These are phyloP conservation scores for Mustela lutreola DNA, from an alignment of 2,113 vertebrate genomes.

Conservation along the genomic window DNA sequence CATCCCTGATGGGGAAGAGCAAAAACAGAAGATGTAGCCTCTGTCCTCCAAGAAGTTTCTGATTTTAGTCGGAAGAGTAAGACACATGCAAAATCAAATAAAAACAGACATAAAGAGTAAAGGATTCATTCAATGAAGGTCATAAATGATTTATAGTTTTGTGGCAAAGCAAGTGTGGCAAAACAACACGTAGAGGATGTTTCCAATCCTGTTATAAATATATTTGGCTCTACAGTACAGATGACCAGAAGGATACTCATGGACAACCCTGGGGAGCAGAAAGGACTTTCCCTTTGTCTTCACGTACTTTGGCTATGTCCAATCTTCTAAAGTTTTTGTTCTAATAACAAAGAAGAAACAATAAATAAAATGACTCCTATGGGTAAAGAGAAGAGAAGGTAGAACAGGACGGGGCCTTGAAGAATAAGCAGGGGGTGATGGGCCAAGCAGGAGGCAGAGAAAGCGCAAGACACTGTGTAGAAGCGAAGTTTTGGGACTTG, in stretches of 20 bases:
- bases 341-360: slow-evolving; percentile 5
- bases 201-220: neutral
- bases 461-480: neutral
- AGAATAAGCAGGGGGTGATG: neutral
- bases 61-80: neutral
- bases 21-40: neutral
- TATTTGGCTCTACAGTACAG: neutral
- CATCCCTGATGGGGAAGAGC: neutral
- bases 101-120: neutral
- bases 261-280: neutral
- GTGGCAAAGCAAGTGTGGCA: neutral
- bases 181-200: neutral
- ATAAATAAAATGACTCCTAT: slow-evolving; percentile 43
- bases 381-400: neutral
- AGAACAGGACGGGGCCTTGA: neutral
- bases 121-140: neutral
- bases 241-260: neutral
- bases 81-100: neutral
- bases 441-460: neutral
- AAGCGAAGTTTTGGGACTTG: neutral
- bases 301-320: neutral
- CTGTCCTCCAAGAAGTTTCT: slow-evolving; percentile 3
- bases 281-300: neutral
- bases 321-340: neutral
- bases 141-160: neutral